These are phyloP conservation scores for Protosalanx chinensis DNA, from an alignment of 2,797 vertebrate genomes.

Conservation along the genomic window DNA sequence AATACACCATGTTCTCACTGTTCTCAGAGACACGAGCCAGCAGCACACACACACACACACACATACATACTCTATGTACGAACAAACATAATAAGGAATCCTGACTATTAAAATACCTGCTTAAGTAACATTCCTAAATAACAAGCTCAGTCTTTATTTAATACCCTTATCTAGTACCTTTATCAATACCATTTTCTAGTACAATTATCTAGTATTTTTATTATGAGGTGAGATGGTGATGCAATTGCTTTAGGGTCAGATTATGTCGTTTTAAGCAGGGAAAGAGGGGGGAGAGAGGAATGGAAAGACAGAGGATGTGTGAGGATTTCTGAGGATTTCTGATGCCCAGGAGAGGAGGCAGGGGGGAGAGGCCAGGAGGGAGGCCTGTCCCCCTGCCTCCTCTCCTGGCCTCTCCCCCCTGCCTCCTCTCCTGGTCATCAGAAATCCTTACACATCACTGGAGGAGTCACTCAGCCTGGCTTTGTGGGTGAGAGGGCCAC, in stretches of 20 bases:
- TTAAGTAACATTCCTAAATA: neutral
- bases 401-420: too few species aligned
- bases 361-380: neutral
- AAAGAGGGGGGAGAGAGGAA: conserved; percentile 21
- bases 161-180: neutral
- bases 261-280: neutral
- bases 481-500: too few species aligned
- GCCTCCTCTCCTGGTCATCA: neutral
- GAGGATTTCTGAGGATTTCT: too few species aligned
- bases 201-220: neutral
- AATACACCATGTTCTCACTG: conserved; percentile 61
- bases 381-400: too few species aligned
- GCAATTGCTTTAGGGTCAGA: conserved; percentile 2
- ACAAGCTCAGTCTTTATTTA: neutral
- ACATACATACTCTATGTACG: neutral
- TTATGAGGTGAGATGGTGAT: conserved; percentile 29
- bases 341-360: too few species aligned
- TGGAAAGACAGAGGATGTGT: neutral
- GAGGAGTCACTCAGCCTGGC: too few species aligned
- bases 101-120: neutral
- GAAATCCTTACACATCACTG: too few species aligned
- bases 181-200: too few species aligned
- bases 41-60: conserved; percentile 31
- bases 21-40: conserved; percentile 69
- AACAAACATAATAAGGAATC: neutral